Evolutionary conservation across 2,888 invertebrate species (phyloP), one percentile per base, ranked within the genome.

Genomic region (Dorcus parallelipipedus): DNA sequence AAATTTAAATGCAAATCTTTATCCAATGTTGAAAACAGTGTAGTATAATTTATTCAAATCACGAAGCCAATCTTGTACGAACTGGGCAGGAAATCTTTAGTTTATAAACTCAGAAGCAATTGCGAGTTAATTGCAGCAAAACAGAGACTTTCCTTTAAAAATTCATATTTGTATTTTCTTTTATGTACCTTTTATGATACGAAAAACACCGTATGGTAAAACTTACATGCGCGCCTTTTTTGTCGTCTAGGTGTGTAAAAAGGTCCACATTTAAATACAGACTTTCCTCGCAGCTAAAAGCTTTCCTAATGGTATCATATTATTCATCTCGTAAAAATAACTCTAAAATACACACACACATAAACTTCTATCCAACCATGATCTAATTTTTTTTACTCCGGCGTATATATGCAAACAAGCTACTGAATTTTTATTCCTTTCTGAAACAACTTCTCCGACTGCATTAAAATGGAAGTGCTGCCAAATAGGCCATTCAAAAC

Each of bases 251-350:
- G 52, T 26, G 52, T 56, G 56, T 52, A 56, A 56, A 56, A 56
- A 51, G 50, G 51, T 45, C 39, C 45, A 38, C 45, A 45, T 51
- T 47, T 51, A 56, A 56, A 56, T 56, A 56, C 45, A 40, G 39
- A 52, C 43, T 48, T 61, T 61, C 58, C 62, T 64, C 56, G 56
- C 60, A 55, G 66, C 69, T 73, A 71, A 73, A 72, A 73, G 73
- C 72, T 68, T 67, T 64, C 63, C 66, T 73, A 71, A 73, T 71
- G 70, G 69, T 60, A 62, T 67, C 69, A 68, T 71, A 71, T 72
- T 73, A 71, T 71, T 73, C 71, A 71, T 67, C 68, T 64, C 70
- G 69, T 71, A 70, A 72, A 73, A 71, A 71, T 70, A 65, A 66
- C 64, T 66, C 63, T 65, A 68, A 70, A 71, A 71, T 69, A 69